Evolutionary conservation across 2,888 invertebrate genomes (phyloP).

Genomic region (Pasiphila rectangulata): DNA sequence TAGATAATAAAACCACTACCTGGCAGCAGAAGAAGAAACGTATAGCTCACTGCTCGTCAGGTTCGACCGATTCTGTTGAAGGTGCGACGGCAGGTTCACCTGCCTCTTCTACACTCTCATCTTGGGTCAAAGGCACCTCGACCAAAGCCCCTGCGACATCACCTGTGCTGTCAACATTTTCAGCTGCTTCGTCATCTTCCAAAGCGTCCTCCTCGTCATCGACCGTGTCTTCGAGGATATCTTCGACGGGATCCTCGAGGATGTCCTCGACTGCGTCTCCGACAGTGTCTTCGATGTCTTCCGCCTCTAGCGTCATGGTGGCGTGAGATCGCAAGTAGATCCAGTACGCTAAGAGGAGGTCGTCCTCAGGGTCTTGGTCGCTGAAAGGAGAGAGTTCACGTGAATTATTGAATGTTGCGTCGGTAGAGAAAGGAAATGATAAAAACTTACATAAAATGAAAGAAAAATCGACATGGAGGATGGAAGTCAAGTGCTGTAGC

Average conservation of each 20-base stretch:
- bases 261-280: slow-evolving; percentile 19
- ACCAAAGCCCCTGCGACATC: slow-evolving; percentile 3
- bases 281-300: slow-evolving; percentile 35
- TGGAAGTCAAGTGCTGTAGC: too few relatives aligned
- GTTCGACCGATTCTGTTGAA: background rate
- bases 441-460: too few relatives aligned
- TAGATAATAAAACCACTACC: too few relatives aligned
- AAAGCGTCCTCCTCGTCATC: slow-evolving; percentile 3
- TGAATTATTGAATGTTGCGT: too few relatives aligned
- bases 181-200: slow-evolving; percentile 8
- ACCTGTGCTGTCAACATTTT: too few relatives aligned
- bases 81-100: too few relatives aligned
- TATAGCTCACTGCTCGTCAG: too few relatives aligned
- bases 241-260: slow-evolving; percentile 9
- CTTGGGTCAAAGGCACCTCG: slow-evolving; percentile 10
- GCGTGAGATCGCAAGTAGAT: slow-evolving; percentile 56
- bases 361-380: slow-evolving; percentile 53
- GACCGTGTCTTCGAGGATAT: slow-evolving; percentile 2
- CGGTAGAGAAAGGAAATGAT: too few relatives aligned
- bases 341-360: slow-evolving; percentile 61
- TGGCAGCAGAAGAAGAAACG: too few relatives aligned
- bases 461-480: too few relatives aligned
- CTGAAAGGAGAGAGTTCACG: too few relatives aligned
- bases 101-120: too few relatives aligned
- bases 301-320: slow-evolving; percentile 17